Evolutionary conservation across 2,888 invertebrate species (phyloP).

Genomic region (Hirtodrosophila trivittata): DNA sequence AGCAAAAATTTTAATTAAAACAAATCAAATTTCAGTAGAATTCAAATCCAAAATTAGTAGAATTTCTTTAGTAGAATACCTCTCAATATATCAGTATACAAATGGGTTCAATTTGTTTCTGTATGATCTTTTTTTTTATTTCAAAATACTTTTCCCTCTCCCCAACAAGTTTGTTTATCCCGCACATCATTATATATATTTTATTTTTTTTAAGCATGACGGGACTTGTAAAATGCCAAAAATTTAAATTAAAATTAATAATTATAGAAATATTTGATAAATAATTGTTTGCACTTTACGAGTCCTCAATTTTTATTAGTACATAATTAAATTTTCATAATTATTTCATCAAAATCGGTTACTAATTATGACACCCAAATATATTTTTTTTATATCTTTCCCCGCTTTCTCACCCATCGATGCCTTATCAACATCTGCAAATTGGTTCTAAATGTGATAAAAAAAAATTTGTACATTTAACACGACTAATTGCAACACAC

Average conservation of each 20-base stretch:
- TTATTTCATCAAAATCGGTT: slow-evolving; percentile 31
- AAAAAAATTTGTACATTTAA: slow-evolving; percentile 20
- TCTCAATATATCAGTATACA: slow-evolving; percentile 1
- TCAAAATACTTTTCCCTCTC: neutral
- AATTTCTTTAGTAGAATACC: slow-evolving; percentile 1
- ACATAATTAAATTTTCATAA: neutral
- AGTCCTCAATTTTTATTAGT: neutral
- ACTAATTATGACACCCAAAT: slow-evolving; percentile 45
- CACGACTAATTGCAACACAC: slow-evolving; percentile 17
- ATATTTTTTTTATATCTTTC: slow-evolving; percentile 34
- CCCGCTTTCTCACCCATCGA: slow-evolving; percentile 25
- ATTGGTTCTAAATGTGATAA: slow-evolving; percentile 23
- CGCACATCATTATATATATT: slow-evolving; percentile 16
- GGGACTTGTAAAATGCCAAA: slow-evolving; percentile 4
- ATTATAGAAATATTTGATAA: neutral
- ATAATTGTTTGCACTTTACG: slow-evolving; percentile 1
- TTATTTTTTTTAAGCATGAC: slow-evolving; percentile 23
- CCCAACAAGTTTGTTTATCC: neutral
- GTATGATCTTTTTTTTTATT: slow-evolving; percentile 10
- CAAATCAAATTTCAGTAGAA: slow-evolving; percentile 40
- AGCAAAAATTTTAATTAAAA: slow-evolving; percentile 31
- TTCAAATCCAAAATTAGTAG: slow-evolving; percentile 16
- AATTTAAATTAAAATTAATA: neutral
- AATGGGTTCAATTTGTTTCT: neutral
- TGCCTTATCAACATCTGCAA: slow-evolving; percentile 23